Conservation (phyloP, 1,140 invertebrate genomes). For the Vanessa tameamea region DNA sequence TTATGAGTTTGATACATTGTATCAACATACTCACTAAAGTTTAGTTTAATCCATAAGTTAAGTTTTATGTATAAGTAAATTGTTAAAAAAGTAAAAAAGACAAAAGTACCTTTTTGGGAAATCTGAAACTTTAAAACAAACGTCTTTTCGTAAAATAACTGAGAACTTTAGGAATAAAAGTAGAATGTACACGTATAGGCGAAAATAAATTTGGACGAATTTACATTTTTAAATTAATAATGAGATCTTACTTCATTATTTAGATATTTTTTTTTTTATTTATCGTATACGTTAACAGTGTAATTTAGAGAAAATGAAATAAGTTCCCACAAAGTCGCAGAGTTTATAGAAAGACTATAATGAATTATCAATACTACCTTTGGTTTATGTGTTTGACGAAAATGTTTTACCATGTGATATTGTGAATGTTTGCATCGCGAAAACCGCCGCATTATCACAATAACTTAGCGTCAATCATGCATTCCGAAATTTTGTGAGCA, state of each 20-base stretch:
- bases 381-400: constrained; percentile 68
- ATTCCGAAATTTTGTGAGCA: constrained; percentile 65
- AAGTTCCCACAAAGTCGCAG: constrained; percentile 56
- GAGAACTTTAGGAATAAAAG: constrained; percentile 45
- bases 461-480: constrained; percentile 68
- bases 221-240: constrained; percentile 50
- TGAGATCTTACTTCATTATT: constrained; percentile 60
- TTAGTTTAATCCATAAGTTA: constrained; percentile 64
- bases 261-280: background rate
- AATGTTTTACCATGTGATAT: constrained; percentile 77
- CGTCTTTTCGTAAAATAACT: constrained; percentile 59
- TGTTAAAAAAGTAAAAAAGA: constrained; percentile 66
- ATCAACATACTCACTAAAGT: constrained; percentile 55
- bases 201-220: constrained; percentile 46
- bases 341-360: constrained; percentile 61
- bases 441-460: constrained; percentile 59
- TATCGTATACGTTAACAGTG: background rate
- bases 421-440: constrained; percentile 73
- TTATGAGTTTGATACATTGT: constrained; percentile 49
- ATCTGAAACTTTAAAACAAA: constrained; percentile 75
- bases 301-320: constrained; percentile 52
- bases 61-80: constrained; percentile 36
- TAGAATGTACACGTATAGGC: constrained; percentile 55
- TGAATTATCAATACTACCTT: constrained; percentile 78
- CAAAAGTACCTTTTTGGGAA: constrained; percentile 62